A percentile compares a stretch with the other conserved stretches of the same genome.
These are phyloP conservation scores for Syngnathus floridae DNA, from an alignment of 2,113 vertebrate genomes.

Conservation along the genomic window DNA sequence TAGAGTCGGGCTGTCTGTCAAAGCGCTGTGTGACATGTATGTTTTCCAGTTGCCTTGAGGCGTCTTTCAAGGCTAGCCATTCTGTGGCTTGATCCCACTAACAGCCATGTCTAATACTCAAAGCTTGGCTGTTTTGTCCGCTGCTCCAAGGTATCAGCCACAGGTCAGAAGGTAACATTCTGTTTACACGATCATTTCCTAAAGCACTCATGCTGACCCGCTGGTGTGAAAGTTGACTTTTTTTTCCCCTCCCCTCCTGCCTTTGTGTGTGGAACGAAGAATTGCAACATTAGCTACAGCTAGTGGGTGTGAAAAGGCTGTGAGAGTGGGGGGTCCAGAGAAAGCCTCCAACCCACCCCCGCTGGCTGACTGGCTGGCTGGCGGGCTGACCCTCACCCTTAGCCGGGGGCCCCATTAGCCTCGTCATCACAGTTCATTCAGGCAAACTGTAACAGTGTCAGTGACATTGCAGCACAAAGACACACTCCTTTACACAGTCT, in stretches of 20 bases:
- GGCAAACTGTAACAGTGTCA: slow-evolving; percentile 82
- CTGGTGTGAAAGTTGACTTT: slow-evolving; percentile 86
- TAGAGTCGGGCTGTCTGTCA: neutral
- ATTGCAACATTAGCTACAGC: slow-evolving; percentile 87
- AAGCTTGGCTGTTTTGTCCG: slow-evolving; percentile 79
- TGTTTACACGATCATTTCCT: slow-evolving; percentile 91
- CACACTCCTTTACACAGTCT: slow-evolving; percentile 87
- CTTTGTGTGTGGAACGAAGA: slow-evolving; percentile 75
- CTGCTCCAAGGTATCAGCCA: slow-evolving; percentile 77
- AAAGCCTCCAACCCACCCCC: neutral
- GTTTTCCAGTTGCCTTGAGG: slow-evolving; percentile 34
- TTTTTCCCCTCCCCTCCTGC: slow-evolving; percentile 46
- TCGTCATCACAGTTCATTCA: slow-evolving; percentile 85
- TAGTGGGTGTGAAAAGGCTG: slow-evolving; percentile 78
- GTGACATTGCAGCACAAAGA: slow-evolving; percentile 86
- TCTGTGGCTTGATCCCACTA: slow-evolving; percentile 80
- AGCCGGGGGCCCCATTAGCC: slow-evolving; percentile 77
- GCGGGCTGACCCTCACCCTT: slow-evolving; percentile 58
- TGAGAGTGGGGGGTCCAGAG: slow-evolving; percentile 81
- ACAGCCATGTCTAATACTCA: slow-evolving; percentile 90
- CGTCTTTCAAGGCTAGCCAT: slow-evolving; percentile 47
- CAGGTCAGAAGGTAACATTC: slow-evolving; percentile 94
- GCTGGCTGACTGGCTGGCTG: no score
- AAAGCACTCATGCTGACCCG: slow-evolving; percentile 82
- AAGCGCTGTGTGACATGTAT: neutral